A percentile compares a stretch with the other conserved stretches of the same genome.
These are phyloP conservation scores for Chrysocyon brachyurus DNA, from an alignment of 2,797 vertebrate species.

Conservation along the genomic window DNA sequence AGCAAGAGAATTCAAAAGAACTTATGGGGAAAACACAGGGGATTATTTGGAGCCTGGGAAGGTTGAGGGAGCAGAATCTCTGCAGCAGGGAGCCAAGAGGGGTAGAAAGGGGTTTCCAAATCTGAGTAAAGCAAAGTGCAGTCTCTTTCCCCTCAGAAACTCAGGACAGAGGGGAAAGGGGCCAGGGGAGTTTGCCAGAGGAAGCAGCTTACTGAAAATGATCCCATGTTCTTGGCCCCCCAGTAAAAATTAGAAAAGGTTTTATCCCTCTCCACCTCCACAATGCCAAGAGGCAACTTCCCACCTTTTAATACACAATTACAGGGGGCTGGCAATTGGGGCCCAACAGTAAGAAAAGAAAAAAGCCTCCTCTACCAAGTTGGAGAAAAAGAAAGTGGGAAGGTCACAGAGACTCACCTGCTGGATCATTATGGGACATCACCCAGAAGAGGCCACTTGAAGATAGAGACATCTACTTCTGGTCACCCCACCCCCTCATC, in stretches of 20 bases:
- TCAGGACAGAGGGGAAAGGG: too few species aligned
- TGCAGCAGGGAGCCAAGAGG: background rate
- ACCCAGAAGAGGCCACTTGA: background rate
- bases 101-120: background rate
- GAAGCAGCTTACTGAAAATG: background rate
- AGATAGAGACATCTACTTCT: background rate
- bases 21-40: conserved; percentile 44
- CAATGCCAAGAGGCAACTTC: background rate
- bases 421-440: background rate
- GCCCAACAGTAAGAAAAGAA: background rate
- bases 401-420: background rate
- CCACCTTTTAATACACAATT: background rate
- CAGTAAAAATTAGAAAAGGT: background rate
- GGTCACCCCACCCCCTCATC: background rate
- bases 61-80: conserved; percentile 29
- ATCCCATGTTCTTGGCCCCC: background rate
- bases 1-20: conserved; percentile 79
- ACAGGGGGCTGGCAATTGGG: background rate
- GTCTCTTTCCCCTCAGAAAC: background rate
- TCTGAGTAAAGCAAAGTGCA: background rate
- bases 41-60: conserved; percentile 40
- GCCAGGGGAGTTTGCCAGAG: background rate
- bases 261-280: background rate
- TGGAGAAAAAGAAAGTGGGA: background rate
- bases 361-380: background rate